Base-by-base conservation (phyloP, 2,113 vertebrate genomes). In the human (Homo sapiens) region DNA sequence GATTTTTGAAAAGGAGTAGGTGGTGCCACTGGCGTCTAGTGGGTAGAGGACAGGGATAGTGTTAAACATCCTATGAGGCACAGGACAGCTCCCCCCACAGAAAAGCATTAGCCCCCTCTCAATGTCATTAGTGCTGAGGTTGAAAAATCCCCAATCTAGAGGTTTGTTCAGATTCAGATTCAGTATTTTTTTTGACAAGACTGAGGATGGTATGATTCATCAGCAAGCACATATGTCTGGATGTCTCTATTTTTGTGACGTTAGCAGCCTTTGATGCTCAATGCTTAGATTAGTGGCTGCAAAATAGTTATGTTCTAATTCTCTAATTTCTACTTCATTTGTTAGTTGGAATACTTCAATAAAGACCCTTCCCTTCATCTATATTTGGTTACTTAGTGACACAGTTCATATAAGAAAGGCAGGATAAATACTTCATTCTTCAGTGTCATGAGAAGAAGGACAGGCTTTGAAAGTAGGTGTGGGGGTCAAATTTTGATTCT, bases 311-410 rank as follows among this genome's bases (percentile, higher is more conserved):
- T 50, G 48, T 72, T 89, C 18, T 92, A 59, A 84, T 68, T 68
- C n/a, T 93, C 10, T 76, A 88, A 89, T 94, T 96, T 94, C 52
- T 90, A 75, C 68, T 86, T 94, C 22, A 87, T 95, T 93, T 93
- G n/a, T 94, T 94, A 87, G 16, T 94, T 94, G 22, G 79, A 93
- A 70, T 90, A 55, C 8, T 90, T 84, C 32, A 81, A 57, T 61
- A 40, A 84, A 87, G 50, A 57, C 4, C 3, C 9, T 88, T 76
- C 45, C 40, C 20, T 93, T 94, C 18, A 40, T 82, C 9, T 66
- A 32, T 25, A 87, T 82, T 86, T 96, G 70, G 25, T 87, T 96
- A 90, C 48, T 16, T n/a, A 83, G 6, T 93, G 64, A 32, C 68
- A 90, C 16, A 94, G 50, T 85, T 95, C 55, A 88, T 59, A 18